Percentiles rank a stretch among this genome's conserved stretches.
These are phyloP conservation scores for Drosophila barbarae DNA, from an alignment of 2,888 invertebrate genomes.

Conservation along the genomic window DNA sequence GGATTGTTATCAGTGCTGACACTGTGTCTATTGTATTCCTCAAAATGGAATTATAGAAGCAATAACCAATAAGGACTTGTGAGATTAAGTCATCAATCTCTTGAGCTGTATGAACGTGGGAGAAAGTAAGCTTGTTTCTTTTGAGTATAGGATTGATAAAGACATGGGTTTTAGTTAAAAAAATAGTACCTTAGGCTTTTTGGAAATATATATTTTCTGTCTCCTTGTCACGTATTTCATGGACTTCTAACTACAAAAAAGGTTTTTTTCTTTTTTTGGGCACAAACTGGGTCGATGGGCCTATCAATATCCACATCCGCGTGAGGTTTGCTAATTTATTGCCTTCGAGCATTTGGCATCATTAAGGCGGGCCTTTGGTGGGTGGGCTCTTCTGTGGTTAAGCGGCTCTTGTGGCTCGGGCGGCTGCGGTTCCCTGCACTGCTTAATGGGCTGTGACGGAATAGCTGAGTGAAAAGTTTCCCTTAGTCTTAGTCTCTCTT, in stretches of 20 bases:
- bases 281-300: slow-evolving; percentile 45
- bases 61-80: slow-evolving; percentile 6
- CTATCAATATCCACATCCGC: slow-evolving; percentile 32
- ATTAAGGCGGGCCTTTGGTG: slow-evolving; percentile 51
- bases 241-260: background rate
- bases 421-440: slow-evolving; percentile 57
- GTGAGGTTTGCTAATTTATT: slow-evolving; percentile 60
- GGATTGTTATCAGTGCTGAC: slow-evolving; percentile 22
- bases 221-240: slow-evolving; percentile 1
- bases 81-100: slow-evolving; percentile 6
- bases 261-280: slow-evolving; percentile 20
- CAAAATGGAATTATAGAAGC: background rate
- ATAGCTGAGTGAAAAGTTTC: slow-evolving; percentile 67
- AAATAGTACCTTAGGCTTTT: background rate
- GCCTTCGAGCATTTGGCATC: slow-evolving; percentile 62
- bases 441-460: slow-evolving; percentile 69
- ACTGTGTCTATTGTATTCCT: slow-evolving; percentile 21
- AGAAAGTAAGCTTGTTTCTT: background rate
- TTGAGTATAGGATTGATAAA: no score
- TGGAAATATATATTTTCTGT: background rate
- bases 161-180: background rate
- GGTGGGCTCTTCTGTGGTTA: slow-evolving; percentile 3
- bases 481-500: slow-evolving; percentile 15
- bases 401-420: slow-evolving; percentile 23
- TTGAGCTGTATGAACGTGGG: background rate